Evolutionary conservation across 2,888 invertebrate genomes (phyloP), one percentile per base, ranked within the genome.

Genomic region (Eubasilissa splendida): DNA sequence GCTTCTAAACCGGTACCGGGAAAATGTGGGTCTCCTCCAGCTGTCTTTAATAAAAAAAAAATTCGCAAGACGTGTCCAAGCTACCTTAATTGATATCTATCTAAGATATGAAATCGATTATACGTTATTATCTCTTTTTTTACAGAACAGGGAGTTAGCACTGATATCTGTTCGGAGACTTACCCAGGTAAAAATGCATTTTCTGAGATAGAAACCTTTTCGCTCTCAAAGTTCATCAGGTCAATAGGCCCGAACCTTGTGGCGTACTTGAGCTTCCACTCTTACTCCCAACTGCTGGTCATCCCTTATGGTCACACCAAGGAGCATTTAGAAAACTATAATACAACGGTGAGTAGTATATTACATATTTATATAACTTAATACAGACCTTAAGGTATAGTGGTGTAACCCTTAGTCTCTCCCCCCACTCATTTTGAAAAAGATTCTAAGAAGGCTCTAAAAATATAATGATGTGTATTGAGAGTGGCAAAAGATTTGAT

Each of bases 211-310:
- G 93, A 93, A 85, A 86, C 91, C 0, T 85, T 84, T 74, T 88
- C 89, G 0, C 87, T 91, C 4, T 85, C 87, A 0, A 84, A 87
- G 42, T 91, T 89, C 83, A 87, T 90, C 0, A 63, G 79, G 0
- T 77, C 56, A 2, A 83, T 89, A 2, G 85, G 85, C 0, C 87
- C 88, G 5, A 83, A 85, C 2, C 83, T 90, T 0, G 86, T 90
- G 0, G 89, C 91, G 77, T 93, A 92, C 84, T 85, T 92, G 7
- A 89, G 91, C 0, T 88, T 92, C 81, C 93, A 93, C 85, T 92
- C 92, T 0, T 93, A 88, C 85, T 89, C 91, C 0, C 93, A 93
- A 82, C 85, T 90, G 52, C 86, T 91, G 12, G 84, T 92, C 8
- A 84, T 91, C 10, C 91, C 92, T 0, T 91, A 89, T 81, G 91